Base-by-base conservation (phyloP, 2,888 invertebrate species). In the Halictus ligatus region DNA sequence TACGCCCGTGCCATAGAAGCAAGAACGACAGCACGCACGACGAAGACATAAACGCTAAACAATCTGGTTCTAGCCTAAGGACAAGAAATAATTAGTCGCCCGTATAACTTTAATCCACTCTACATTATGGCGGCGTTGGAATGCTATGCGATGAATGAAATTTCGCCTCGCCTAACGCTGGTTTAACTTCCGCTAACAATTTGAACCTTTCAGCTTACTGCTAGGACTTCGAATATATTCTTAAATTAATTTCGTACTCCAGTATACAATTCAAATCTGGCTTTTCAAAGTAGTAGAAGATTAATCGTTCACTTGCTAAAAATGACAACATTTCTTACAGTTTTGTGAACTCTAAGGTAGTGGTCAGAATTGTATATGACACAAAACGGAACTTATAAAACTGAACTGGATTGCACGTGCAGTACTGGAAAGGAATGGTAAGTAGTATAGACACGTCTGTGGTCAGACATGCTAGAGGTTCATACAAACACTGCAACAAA, bases 81-180 rank as follows among this genome's bases (percentile, higher is more conserved):
- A 73, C 71, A 35, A 73, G 58, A 81, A 81, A 81, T 86, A 82
- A 89, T 84, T 82, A 82, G 78, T 35, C 40, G 29, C 40, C 29
- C 4, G 29, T 54, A 40, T 74, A 64, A 85, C 69, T 88, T 89
- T 74, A 83, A 88, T 79, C 79, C 75, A 54, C 69, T 48, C 15
- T 25, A 77, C 77, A 80, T 85, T 81, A 64, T 50, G 18, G 48
- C n/a, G 60, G 75, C 60, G 78, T 86, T 75, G 78, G 46, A 78
- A 60, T 71, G 25, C 60, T 18, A 10, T 50, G 74, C 35, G 74
- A 80, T 48, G 48, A 35, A 84, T 83, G 74, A 73, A 86, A 40
- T 35, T 58, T 29, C 73, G n/a, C 43, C 60, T 69, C 60, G 12
- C 43, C 69, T 21, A 46, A 46, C 58, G 5, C 60, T 21, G 71